Percentiles rank a stretch among this genome's conserved stretches.
Conservation (phyloP, 2,113 vertebrate genomes). For the Pseudorhombus dupliciocellatus region DNA sequence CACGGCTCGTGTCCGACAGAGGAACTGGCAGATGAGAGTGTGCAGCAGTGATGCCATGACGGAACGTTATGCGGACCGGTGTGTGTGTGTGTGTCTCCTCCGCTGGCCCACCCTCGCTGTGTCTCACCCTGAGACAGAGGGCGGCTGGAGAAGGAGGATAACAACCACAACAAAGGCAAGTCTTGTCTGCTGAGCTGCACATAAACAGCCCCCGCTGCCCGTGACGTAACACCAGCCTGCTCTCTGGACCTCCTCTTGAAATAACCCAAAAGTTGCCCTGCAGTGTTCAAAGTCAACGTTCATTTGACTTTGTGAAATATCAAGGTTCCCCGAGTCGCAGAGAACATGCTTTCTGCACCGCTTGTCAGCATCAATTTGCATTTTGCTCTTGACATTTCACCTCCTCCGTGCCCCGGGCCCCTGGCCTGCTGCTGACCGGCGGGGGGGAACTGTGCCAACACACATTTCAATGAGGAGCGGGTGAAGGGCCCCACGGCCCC, state of each 20-base stretch:
- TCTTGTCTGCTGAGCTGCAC: slow-evolving; percentile 45
- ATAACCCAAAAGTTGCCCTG: slow-evolving; percentile 73
- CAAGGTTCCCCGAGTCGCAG: slow-evolving; percentile 77
- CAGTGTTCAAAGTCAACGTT: slow-evolving; percentile 69
- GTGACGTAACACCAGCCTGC: slow-evolving; percentile 65
- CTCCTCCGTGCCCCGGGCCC: slow-evolving; percentile 36
- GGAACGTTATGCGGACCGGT: slow-evolving; percentile 37
- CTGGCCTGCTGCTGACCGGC: slow-evolving; percentile 39
- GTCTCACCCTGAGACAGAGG: slow-evolving; percentile 44
- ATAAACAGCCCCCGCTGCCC: slow-evolving; percentile 45
- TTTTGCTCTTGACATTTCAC: slow-evolving; percentile 76
- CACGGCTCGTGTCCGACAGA: neutral
- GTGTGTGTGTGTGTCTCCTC: slow-evolving; percentile 31
- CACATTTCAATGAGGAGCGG: slow-evolving; percentile 50
- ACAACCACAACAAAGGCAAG: slow-evolving; percentile 48
- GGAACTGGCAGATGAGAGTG: neutral
- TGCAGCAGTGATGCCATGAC: slow-evolving; percentile 7
- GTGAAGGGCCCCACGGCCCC: slow-evolving; percentile 62
- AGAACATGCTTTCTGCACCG: slow-evolving; percentile 78
- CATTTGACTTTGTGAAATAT: slow-evolving; percentile 84
- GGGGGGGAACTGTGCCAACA: slow-evolving; percentile 55
- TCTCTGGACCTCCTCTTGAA: slow-evolving; percentile 71
- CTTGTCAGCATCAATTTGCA: slow-evolving; percentile 80
- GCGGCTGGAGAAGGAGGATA: slow-evolving; percentile 52
- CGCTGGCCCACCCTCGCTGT: slow-evolving; percentile 27